Base-by-base conservation (phyloP, 2,113 vertebrate genomes). In the Grantiella picta region DNA sequence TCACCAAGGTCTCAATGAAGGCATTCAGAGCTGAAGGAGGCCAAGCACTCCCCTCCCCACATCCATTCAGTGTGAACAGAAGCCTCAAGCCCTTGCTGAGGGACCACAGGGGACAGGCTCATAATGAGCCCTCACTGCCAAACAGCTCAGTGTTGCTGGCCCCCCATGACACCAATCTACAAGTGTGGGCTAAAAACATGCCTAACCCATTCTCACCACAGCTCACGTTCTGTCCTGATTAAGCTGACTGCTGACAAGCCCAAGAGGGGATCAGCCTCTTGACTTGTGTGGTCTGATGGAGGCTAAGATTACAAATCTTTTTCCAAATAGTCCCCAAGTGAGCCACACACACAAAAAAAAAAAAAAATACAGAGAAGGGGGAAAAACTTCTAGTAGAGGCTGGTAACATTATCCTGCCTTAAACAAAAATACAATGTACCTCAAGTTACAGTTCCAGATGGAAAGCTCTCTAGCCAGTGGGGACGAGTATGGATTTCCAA, bases 231-330 rank as follows among this genome's bases (percentile, higher is more conserved):
- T 72, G 54, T 65, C 84, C 89, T 91, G 84, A 96, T 96, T 91
- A 93, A 94, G 76, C 72, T 78, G 85, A 91, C 45, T 94, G 77
- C 82, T 96, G 95, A 97, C 93, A 97, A 70, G 72, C 86, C 87
- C 89, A 86, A 87, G 77, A 85, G 76, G 75, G 75, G 81, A 94
- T 93, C 92, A 90, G 93, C 94, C 87, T 92, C 95, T 90, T 95
- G 89, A 97, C 94, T 89, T 96, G 84, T 95, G 95, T 97, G 96
- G 96, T 96, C 96, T 95, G 81, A 64, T 40, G 65, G 94, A 73
- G 76, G 96, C 79, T 97, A 89, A 88, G 66, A 95, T 97, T 93
- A 93, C 95, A 97, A 97, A 92, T 84, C 69, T 84, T 76, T 76
- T 65, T 56, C 81, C 77, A 93, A 91, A 78, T 88, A 95, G 92